Base-by-base conservation (phyloP, 1,140 invertebrate species). In the Drosophila setifemur region DNA sequence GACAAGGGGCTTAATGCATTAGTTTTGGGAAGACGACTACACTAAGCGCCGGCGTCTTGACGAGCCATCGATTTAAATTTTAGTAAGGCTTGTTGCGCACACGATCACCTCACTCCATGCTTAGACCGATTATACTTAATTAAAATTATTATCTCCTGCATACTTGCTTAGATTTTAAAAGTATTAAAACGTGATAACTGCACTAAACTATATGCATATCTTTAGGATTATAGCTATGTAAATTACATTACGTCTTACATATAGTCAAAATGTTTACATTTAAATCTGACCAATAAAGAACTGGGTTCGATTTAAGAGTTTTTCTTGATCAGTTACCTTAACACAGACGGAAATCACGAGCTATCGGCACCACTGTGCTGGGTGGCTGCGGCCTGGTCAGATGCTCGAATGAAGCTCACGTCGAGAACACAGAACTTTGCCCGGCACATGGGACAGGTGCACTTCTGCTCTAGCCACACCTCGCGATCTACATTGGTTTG, bases 381-480 rank as follows among this genome's bases (percentile, higher is more conserved):
- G 8, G n/a, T 7, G 0, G 48, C 23, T 18, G 55, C 9, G 11
- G 28, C 19, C 9, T 11, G 6, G 19, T 18, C 43, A 12, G 44
- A 40, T 14, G 52, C 31, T 33, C 70, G 67, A 16, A 90, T 79
- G 35, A 85, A 87, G 73, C 91, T 93, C 8, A 98, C 96, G 92
- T 98, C 97, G 21, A 96, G 92, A 31, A 98, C 90, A 91, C 97
- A 98, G 92, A 98, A 98, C 44, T 91, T 92, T 26, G 95, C 94
- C 73, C 97, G 92, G 83, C 97, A 98, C 54, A 97, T 95, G 9
- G 97, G 97, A 91, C 97, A 98, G 1, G 96, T 95, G 89, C 96
- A 96, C 89, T 95, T 96, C n/a, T 95, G 94, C 18, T 93, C 93
- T 29, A 98, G 91, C 97, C 97, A 98, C 0, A 92, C 93, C 74